Base-by-base conservation (phyloP, 2,888 invertebrate genomes). In the Monochamus alternatus region DNA sequence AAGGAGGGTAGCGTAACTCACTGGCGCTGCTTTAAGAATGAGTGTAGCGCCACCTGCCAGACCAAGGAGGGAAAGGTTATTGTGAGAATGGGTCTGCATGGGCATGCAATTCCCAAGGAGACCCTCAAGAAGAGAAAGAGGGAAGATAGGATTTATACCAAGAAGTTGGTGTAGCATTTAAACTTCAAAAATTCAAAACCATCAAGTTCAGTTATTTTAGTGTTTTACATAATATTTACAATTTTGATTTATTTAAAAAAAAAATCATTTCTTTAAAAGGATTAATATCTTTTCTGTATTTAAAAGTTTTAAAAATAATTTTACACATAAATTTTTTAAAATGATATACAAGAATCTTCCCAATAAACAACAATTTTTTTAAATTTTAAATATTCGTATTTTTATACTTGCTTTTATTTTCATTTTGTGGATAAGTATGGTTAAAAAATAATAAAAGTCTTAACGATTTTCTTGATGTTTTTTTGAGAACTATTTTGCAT, bases 21-120 rank as follows among this genome's bases (percentile, higher is more conserved):
- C 5, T 87, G 86, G 86, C 76, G 77, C 52, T 86, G 87, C 75
- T 84, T 79, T 68, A 82, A 80, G 55, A 47, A 74, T 2, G 75
- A 80, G 3, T 87, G 87, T 74, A 63, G 76, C 3, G 86, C 87
- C 0, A 84, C 83, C n/a, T 86, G 85, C 60, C 81, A 82, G 52
- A 86, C 85, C 8, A 73, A 67, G 51, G 75, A 81, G 7, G 85
- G 86, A 32, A 85, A 84, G 75, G 80, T 86, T 2, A 70, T 78
- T 3, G 75, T 82, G 12, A 81, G 85, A 32, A 80, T 82, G 72
- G 86, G 86, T 4, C 71, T 84, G 14, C 87, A 87, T 68, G 77
- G 80, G 32, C 87, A 87, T 76, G 31, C 64, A 5, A 74, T 83
- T 64, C 85, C 85, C 3, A 81, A 74, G 22, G 77, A 80, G 62